Conservation (phyloP, 2,797 vertebrate species). For the Eleutherodactylus coqui region DNA sequence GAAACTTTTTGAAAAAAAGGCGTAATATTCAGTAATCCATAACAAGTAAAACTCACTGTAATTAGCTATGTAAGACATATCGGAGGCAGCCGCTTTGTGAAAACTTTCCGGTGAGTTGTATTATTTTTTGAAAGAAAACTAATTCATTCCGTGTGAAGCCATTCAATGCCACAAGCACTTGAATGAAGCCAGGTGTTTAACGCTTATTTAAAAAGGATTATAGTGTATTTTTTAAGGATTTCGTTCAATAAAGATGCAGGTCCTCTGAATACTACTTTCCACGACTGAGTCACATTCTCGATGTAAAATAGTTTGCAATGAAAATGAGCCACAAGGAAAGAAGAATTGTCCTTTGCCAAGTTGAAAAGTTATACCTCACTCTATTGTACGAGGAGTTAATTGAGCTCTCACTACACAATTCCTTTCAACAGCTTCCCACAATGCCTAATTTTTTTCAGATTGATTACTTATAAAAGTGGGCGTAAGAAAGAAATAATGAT, state of each 20-base stretch:
- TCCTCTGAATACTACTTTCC: conserved; percentile 30
- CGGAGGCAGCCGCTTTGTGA: conserved; percentile 15
- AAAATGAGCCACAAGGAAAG: conserved; percentile 33
- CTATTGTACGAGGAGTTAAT: conserved; percentile 48
- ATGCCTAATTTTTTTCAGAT: conserved; percentile 36
- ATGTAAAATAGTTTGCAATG: conserved; percentile 9
- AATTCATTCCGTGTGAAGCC: conserved; percentile 35
- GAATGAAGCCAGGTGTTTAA: conserved; percentile 50
- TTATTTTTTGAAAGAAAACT: conserved; percentile 28
- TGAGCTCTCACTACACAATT: conserved; percentile 45
- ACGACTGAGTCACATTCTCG: background rate
- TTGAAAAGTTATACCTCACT: conserved; percentile 42
- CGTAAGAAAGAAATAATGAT: conserved; percentile 50
- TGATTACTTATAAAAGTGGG: conserved; percentile 63
- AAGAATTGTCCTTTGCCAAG: conserved; percentile 45
- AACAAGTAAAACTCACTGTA: background rate
- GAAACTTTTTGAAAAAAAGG: background rate
- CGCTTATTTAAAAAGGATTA: conserved; percentile 46
- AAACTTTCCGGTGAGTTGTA: conserved; percentile 17
- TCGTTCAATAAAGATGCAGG: conserved; percentile 38
- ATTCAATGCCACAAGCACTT: conserved; percentile 26
- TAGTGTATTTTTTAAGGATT: conserved; percentile 43
- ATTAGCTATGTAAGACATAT: background rate
- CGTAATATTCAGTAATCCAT: background rate
- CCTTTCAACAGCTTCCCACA: conserved; percentile 50